Evolutionary conservation across 2,888 invertebrate species (phyloP).

Genomic region (Quadroppia sp.): DNA sequence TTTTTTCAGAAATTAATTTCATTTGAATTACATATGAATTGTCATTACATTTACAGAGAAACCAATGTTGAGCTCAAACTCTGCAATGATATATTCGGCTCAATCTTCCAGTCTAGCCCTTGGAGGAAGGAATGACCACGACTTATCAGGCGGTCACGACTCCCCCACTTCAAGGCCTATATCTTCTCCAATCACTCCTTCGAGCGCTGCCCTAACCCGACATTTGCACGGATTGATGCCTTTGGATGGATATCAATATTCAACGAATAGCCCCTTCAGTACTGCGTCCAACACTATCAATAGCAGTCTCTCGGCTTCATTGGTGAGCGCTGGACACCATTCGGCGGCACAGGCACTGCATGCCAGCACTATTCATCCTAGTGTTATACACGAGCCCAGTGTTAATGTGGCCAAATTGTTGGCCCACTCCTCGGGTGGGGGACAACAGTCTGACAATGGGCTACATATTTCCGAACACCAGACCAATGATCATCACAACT

Average conservation of each 20-base stretch:
- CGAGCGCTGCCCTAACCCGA: conserved; percentile 36
- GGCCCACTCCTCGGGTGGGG: not conserved
- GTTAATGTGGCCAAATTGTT: conserved; percentile 9
- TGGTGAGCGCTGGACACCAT: not conserved
- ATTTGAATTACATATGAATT: no score
- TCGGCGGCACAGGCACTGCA: not conserved
- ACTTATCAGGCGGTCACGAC: conserved; percentile 4
- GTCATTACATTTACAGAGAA: not conserved
- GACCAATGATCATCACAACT: conserved; percentile 12
- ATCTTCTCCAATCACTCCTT: conserved; percentile 41
- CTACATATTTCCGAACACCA: not conserved
- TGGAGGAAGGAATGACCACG: not conserved
- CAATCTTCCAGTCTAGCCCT: not conserved
- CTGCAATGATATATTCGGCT: conserved; percentile 13
- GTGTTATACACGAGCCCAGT: conserved; percentile 28
- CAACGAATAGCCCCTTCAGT: not conserved
- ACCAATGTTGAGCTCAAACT: not conserved
- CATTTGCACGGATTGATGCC: conserved; percentile 29
- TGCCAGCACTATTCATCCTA: conserved; percentile 1
- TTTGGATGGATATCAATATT: not conserved
- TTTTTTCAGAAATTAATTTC: no score
- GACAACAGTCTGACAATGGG: not conserved
- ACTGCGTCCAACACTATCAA: not conserved
- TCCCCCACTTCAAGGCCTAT: conserved; percentile 14
- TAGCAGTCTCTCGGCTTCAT: not conserved